These are phyloP conservation scores for Imbricaverruca yamaguchii DNA, from an alignment of 2,888 invertebrate genomes.

Conservation along the genomic window DNA sequence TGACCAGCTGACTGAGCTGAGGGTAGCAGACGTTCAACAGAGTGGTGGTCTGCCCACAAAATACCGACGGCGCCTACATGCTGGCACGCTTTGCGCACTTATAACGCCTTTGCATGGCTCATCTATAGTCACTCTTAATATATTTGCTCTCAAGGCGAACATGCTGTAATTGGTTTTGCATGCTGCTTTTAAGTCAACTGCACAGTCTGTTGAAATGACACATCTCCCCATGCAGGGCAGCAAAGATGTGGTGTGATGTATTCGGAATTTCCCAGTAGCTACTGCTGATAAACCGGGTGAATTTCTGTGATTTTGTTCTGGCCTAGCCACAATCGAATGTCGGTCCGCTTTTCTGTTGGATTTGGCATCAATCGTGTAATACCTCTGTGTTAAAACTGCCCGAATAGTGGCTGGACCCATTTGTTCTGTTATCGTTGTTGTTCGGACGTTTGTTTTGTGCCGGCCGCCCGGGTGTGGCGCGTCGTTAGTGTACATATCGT, in stretches of 20 bases:
- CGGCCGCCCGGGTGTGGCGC: neutral
- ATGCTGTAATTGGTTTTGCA: too few relatives aligned
- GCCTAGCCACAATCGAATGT: neutral
- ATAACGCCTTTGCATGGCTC: too few relatives aligned
- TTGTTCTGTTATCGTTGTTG: neutral
- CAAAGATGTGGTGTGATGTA: neutral
- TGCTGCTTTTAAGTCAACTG: too few relatives aligned
- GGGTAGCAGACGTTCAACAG: too few relatives aligned
- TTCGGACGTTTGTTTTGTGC: neutral
- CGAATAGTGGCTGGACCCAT: neutral
- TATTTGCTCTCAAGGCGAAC: too few relatives aligned
- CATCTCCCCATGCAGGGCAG: too few relatives aligned
- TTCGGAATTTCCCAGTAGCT: neutral
- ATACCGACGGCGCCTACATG: too few relatives aligned
- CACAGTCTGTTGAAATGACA: neutral
- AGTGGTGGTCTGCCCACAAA: too few relatives aligned
- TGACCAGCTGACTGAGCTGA: too few relatives aligned
- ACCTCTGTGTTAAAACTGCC: neutral
- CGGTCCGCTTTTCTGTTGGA: neutral
- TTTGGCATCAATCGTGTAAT: neutral
- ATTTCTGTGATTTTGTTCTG: neutral
- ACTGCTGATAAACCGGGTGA: neutral
- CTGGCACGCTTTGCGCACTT: too few relatives aligned
- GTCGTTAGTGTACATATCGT: too few relatives aligned
- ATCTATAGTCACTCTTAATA: too few relatives aligned